phyloP scores from a whole-genome alignment of 2,888 invertebrate genomes.

The Luffia ferchaultella region DNA sequence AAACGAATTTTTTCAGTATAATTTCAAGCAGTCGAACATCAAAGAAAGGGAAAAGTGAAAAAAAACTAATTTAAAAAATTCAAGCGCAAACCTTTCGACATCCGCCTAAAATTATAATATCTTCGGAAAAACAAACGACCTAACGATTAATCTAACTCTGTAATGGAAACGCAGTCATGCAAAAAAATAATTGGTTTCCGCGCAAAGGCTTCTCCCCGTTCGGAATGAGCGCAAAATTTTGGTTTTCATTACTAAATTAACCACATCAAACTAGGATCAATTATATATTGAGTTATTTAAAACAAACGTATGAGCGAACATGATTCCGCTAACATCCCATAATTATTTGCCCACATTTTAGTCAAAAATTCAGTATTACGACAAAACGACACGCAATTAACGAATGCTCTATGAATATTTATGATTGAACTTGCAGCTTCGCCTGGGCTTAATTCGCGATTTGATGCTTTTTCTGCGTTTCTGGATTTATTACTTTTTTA shows the following conservation, averaged over 20 bases:
- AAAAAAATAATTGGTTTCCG: conserved; percentile 54
- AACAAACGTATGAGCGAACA: too few relatives aligned
- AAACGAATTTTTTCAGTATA: too few relatives aligned
- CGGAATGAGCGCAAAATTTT: conserved; percentile 1
- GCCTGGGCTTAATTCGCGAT: too few relatives aligned
- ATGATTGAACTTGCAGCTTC: too few relatives aligned
- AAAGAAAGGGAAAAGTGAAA: background rate
- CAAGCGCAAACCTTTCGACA: background rate
- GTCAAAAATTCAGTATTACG: too few relatives aligned
- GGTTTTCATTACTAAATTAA: conserved; percentile 1
- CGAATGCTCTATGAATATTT: too few relatives aligned
- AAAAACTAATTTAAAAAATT: background rate
- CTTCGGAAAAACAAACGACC: conserved; percentile 34
- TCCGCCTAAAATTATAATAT: conserved; percentile 20
- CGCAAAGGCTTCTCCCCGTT: conserved; percentile 2
- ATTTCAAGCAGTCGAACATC: background rate
- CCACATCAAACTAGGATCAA: background rate
- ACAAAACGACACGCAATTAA: too few relatives aligned
- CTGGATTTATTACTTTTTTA: too few relatives aligned
- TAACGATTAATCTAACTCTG: conserved; percentile 40
- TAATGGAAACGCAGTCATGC: conserved; percentile 45
- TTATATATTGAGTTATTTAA: too few relatives aligned
- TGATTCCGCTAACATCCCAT: too few relatives aligned
- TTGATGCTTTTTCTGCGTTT: too few relatives aligned
- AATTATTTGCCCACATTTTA: too few relatives aligned